Conservation (phyloP, 2,888 invertebrate genomes). For the Notodonta ziczac region DNA sequence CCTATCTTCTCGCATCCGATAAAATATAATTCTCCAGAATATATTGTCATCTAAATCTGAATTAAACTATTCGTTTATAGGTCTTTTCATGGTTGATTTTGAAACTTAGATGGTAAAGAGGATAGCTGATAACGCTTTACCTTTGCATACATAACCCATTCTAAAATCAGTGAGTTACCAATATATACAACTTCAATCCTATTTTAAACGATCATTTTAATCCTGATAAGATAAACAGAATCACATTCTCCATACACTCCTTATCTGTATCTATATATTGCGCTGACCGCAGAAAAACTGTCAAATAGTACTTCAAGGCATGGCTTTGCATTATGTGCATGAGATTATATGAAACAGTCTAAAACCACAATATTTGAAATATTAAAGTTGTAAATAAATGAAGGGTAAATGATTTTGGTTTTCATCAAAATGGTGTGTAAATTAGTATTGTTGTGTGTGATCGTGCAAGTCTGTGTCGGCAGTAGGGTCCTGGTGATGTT, state of each 20-base stretch:
- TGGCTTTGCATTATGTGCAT: neutral
- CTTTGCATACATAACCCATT: neutral
- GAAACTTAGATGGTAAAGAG: too few species aligned
- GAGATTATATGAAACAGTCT: neutral
- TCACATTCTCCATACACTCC: neutral
- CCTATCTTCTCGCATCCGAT: too few species aligned
- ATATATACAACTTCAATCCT: neutral
- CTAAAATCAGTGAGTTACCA: neutral
- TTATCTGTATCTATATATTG: conserved; percentile 3
- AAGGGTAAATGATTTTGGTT: too few species aligned
- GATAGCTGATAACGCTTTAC: too few species aligned
- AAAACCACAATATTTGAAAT: neutral
- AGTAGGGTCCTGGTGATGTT: conserved; percentile 50
- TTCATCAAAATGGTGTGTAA: conserved; percentile 12
- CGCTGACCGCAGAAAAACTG: neutral
- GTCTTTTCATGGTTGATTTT: too few species aligned
- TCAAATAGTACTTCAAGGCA: neutral
- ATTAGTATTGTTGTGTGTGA: conserved; percentile 23
- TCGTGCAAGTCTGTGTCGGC: conserved; percentile 23
- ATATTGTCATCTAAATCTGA: too few species aligned
- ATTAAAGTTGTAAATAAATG: neutral
- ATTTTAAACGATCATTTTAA: neutral
- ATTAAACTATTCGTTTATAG: too few species aligned
- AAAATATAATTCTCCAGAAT: too few species aligned
- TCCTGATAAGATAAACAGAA: neutral